Conservation (phyloP, 2,797 vertebrate species). For the Rhadinocentrus ornatus region DNA sequence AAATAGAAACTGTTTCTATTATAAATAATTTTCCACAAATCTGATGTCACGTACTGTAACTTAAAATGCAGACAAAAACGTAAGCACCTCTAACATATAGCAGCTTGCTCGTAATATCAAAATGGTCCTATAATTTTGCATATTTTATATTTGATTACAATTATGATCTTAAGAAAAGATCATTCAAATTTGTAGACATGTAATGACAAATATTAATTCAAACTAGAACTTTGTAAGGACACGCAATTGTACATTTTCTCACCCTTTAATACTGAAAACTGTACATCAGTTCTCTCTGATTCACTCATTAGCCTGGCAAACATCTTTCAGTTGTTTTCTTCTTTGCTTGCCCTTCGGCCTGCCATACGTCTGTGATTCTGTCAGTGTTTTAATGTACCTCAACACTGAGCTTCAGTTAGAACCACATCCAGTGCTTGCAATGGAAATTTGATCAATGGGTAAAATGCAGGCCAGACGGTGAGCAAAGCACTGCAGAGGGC, state of each 20-base stretch:
- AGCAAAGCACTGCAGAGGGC: slow-evolving; percentile 71
- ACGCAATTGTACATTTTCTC: slow-evolving; percentile 13
- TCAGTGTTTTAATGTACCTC: slow-evolving; percentile 67
- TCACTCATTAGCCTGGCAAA: slow-evolving; percentile 51
- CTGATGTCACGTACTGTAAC: background rate
- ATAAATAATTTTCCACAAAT: background rate
- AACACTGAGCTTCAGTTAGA: slow-evolving; percentile 75
- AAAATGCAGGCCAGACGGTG: slow-evolving; percentile 79
- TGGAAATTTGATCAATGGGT: slow-evolving; percentile 80
- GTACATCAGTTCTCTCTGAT: slow-evolving; percentile 33
- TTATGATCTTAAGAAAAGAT: background rate
- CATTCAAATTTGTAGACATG: background rate
- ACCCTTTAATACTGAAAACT: slow-evolving; percentile 26
- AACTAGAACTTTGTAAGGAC: background rate
- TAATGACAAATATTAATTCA: background rate
- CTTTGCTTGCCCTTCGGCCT: slow-evolving; percentile 49
- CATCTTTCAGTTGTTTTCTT: slow-evolving; percentile 64
- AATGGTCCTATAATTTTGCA: background rate
- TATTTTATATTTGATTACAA: background rate
- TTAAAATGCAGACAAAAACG: background rate
- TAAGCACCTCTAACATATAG: background rate
- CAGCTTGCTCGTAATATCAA: background rate
- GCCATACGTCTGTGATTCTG: slow-evolving; percentile 76
- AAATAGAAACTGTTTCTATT: background rate
- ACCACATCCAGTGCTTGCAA: slow-evolving; percentile 74